phyloP scores from a whole-genome alignment of 2,113 vertebrate genomes.

The Ceyx melanurus region DNA sequence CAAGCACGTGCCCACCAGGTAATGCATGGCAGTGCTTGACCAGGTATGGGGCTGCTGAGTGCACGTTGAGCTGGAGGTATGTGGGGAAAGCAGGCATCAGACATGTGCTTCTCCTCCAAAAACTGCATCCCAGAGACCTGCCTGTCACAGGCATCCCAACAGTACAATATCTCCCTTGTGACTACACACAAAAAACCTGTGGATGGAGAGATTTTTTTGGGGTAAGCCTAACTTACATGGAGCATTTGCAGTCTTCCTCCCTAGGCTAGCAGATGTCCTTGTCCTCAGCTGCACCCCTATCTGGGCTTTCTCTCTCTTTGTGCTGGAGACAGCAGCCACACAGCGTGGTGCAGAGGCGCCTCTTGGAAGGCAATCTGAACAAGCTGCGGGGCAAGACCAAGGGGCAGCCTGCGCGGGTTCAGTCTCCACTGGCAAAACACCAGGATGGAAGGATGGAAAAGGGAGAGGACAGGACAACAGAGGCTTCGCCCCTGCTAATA shows the following conservation, averaged over 20 bases:
- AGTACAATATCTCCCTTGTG: background rate
- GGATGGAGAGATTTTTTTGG: background rate
- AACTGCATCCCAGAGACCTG: background rate
- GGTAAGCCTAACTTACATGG: background rate
- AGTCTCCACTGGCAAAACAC: constrained; percentile 77
- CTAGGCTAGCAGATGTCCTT: background rate
- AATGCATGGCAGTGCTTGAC: background rate
- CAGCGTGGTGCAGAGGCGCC: constrained; percentile 89
- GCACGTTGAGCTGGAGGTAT: background rate
- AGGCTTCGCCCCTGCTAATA: constrained; percentile 78
- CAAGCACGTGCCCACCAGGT: background rate
- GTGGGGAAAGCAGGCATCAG: background rate
- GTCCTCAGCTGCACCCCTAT: background rate
- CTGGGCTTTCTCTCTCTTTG: constrained; percentile 45
- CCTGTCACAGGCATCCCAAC: background rate
- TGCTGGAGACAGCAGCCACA: constrained; percentile 85
- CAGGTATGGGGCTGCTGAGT: background rate
- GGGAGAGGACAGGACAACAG: constrained; percentile 78
- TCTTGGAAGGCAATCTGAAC: constrained; percentile 86
- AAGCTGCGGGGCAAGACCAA: constrained; percentile 74
- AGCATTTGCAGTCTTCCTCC: background rate
- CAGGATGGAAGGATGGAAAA: constrained; percentile 69
- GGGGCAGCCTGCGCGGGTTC: constrained; percentile 63
- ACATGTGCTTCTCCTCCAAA: background rate
- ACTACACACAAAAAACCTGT: background rate